A percentile compares a stretch with the other conserved stretches of the same genome.
Conservation (phyloP, 2,888 invertebrate genomes). For the Polydrusus tereticollis region DNA sequence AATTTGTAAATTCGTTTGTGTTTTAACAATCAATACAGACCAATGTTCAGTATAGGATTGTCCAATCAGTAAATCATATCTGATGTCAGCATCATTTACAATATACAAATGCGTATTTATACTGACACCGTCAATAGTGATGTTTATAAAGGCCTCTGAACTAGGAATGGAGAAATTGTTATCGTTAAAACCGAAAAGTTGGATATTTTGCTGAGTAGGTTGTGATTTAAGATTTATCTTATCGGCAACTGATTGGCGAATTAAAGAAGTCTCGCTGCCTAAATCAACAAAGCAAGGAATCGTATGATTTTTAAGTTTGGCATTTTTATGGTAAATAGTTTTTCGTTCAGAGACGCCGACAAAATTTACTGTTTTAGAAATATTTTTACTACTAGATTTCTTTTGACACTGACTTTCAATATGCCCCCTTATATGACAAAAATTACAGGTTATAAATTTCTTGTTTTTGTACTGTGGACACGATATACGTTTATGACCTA, state of each 20-base stretch:
- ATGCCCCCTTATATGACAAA: not conserved
- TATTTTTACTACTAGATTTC: not conserved
- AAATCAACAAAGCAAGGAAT: not conserved
- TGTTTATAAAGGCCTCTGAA: too few relatives aligned
- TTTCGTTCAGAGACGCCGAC: too few relatives aligned
- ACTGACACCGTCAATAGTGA: too few relatives aligned
- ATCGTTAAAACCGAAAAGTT: too few relatives aligned
- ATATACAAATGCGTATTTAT: too few relatives aligned
- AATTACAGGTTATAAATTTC: not conserved
- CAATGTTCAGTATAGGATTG: too few relatives aligned
- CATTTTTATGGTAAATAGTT: not conserved
- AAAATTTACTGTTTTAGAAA: not conserved
- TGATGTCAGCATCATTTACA: too few relatives aligned
- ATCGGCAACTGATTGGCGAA: not conserved
- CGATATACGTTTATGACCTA: not conserved
- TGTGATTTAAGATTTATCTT: not conserved
- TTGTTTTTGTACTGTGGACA: not conserved
- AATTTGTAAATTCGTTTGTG: too few relatives aligned
- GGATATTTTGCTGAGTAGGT: not conserved
- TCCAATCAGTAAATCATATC: too few relatives aligned
- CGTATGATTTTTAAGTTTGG: not conserved
- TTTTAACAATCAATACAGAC: too few relatives aligned
- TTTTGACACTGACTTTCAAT: not conserved
- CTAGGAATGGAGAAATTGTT: too few relatives aligned
- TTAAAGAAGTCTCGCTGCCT: slow-evolving; percentile 1